Base-by-base conservation (phyloP, 1,140 invertebrate genomes). In the Listronotus bonariensis region DNA sequence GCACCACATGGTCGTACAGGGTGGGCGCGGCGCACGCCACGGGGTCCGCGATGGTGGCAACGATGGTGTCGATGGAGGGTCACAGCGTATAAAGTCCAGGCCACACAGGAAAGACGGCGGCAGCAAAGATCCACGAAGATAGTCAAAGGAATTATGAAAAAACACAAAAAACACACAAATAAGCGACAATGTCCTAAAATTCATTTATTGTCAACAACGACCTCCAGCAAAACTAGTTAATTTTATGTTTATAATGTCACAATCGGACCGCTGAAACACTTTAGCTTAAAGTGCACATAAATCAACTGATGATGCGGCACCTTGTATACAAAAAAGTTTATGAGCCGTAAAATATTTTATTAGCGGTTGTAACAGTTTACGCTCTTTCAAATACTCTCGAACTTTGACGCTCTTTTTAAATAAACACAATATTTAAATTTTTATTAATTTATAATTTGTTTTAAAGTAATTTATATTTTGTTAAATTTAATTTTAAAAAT, bases 1-100 rank as follows among this genome's bases (percentile, higher is more conserved):
- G 86, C 80, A 65, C 62, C 84, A 87, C 87, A 87, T 88, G 87
- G 86, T 89, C 88, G 88, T 89, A 90, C 85, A 90, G 87, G 79
- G 84, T 84, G 70, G 79, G 79, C 78, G 84, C 83, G 83, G 88
- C 87, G 85, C 86, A 86, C 81, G 87, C 87, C 88, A 88, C 88
- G 86, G 88, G 87, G 85, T 88, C 86, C 82, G 83, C 82, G 85
- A 86, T 86, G 83, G 85, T 87, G 85, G 86, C 84, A 85, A 86
- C 86, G 83, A 82, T 81, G 74, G 76, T 81, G 68, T 65, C 46
- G 62, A 76, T 64, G 70, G 68, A 68, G 61, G 70, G 56, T 75
- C 71, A 77, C 75, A 76, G 75, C 72, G 73, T 71, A 46, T 43
- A 46, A 61, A 49, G 48, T 65, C 32, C 51, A 64, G 18, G 32